Evolutionary conservation across 2,113 vertebrate species (phyloP), one percentile per base, ranked within the genome.

Genomic region (Gasterosteus aculeatus): DNA sequence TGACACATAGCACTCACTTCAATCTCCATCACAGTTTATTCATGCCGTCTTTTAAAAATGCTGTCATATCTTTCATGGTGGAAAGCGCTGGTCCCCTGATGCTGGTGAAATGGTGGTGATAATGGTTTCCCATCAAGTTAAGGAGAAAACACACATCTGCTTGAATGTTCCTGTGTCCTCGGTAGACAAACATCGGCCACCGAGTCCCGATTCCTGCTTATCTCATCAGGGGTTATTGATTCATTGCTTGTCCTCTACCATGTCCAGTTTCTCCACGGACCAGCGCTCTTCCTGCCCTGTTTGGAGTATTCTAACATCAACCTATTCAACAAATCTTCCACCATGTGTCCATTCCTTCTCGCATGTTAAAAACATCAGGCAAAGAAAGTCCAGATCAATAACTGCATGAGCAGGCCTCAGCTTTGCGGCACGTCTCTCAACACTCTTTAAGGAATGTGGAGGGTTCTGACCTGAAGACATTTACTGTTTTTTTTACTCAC

Each of bases 181-280:
- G 63, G 26, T 53, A 82, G 81, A 73, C 59, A 70, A 75, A 74
- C 59, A 44, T 69, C 19, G 12, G 42, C 62, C 77, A 75, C 63
- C 8, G 2, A 81, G 61, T 75, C 66, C 70, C 29, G 31, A 76
- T 63, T 47, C 49, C 89, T 90, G 91, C 60, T 68, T 57, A 77
- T 85, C 84, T 85, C 89, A 81, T 91, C 77, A 87, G 38, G 49
- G 84, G 69, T 78, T 88, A 80, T 60, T 84, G 77, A 62, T 38
- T 38, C 77, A 87, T 85, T 69, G 80, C 69, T 73, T 63, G 69
- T 83, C 75, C 69, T 54, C 68, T 53, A 66, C 65, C 2, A 31
- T 59, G 72, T 72, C 62, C 59, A 83, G 9, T 61, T 42, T 81
- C 85, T 85, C 88, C 39, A 66, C 76, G 78, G 87, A 86, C 72